phyloP scores from a whole-genome alignment of 1,140 invertebrate species.

The Prorops nasuta region DNA sequence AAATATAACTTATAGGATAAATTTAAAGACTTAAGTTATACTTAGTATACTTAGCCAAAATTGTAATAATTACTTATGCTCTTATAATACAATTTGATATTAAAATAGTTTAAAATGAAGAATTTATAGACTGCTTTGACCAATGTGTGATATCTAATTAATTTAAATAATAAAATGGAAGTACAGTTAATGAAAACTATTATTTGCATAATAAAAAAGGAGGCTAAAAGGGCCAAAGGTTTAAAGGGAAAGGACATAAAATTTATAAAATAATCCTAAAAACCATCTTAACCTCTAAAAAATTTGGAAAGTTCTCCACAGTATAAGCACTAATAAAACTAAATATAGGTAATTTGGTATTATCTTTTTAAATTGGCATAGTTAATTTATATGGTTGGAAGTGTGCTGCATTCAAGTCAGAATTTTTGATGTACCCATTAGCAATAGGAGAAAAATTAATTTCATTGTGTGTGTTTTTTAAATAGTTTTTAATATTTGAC shows the following conservation, averaged over 20 bases:
- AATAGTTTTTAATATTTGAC: not conserved
- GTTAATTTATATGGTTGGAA: not conserved
- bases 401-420: slow-evolving; percentile 25
- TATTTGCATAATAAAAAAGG: too few species aligned
- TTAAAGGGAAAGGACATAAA: too few species aligned
- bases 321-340: not conserved
- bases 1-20: slow-evolving; percentile 38
- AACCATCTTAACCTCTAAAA: not conserved
- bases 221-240: too few species aligned
- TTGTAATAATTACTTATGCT: slow-evolving; percentile 14
- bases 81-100: not conserved
- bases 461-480: too few species aligned
- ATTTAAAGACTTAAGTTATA: slow-evolving; percentile 44
- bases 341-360: not conserved
- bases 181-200: too few species aligned
- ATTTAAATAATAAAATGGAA: too few species aligned
- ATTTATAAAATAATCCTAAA: too few species aligned
- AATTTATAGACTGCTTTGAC: not conserved
- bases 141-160: too few species aligned
- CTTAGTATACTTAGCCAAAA: slow-evolving; percentile 37
- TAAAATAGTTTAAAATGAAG: not conserved
- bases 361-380: not conserved
- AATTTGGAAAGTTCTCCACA: not conserved
- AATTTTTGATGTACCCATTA: slow-evolving; percentile 32
- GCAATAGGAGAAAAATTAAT: too few species aligned